Evolutionary conservation across 1,140 invertebrate species (phyloP).

Genomic region (Meloidogyne floridensis): DNA sequence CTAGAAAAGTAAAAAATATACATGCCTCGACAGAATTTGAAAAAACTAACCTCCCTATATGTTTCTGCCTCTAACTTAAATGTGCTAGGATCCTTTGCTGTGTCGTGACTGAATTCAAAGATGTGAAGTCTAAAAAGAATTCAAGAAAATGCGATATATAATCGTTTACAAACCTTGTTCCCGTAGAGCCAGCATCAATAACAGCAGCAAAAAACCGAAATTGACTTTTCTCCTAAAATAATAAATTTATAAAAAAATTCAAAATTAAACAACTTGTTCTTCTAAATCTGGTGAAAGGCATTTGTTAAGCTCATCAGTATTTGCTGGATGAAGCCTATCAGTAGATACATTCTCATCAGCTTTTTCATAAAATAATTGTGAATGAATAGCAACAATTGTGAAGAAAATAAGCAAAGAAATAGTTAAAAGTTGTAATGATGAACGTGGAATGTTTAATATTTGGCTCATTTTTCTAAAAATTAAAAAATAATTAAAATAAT

Average conservation of each 20-base stretch:
- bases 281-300: slow-evolving; percentile 53
- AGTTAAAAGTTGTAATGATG: not conserved
- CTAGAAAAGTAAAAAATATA: slow-evolving; percentile 45
- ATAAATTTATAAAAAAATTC: not conserved
- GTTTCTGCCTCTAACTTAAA: slow-evolving; percentile 79
- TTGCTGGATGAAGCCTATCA: slow-evolving; percentile 29
- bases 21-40: slow-evolving; percentile 21
- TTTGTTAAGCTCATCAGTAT: slow-evolving; percentile 47
- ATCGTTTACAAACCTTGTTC: slow-evolving; percentile 70
- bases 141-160: no score
- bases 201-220: slow-evolving; percentile 80
- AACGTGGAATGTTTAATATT: not conserved
- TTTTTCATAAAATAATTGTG: not conserved
- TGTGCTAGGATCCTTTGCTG: slow-evolving; percentile 72
- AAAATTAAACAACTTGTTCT: slow-evolving; percentile 42
- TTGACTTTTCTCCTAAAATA: slow-evolving; percentile 50
- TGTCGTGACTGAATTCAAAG: slow-evolving; percentile 75
- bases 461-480: not conserved
- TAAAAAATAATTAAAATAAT: no score
- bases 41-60: slow-evolving; percentile 73
- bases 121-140: slow-evolving; percentile 69
- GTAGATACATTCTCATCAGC: not conserved
- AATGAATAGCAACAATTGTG: slow-evolving; percentile 6
- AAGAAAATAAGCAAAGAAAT: not conserved
- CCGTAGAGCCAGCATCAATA: slow-evolving; percentile 93